Evolutionary conservation across 2,113 vertebrate species (phyloP), one percentile per base, ranked within the genome.

Genomic region (Nycticebus coucang): DNA sequence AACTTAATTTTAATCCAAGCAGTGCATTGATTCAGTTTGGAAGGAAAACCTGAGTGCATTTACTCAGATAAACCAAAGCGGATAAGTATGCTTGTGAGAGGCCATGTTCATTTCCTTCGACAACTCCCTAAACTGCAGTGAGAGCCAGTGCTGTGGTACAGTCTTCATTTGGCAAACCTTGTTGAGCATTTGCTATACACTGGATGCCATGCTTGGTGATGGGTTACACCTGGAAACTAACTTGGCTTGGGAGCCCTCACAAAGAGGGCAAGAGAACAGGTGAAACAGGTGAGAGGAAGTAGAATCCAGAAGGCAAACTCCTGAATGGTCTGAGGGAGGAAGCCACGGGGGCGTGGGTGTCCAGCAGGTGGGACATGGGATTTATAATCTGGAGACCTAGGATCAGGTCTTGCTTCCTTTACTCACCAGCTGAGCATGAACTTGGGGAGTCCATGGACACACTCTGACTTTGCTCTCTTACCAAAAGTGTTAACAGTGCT

Each of bases 371-470:
- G 50, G 45, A 33, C 8, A 17, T 12, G 1, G 18, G 18, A 15
- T 55, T 89, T 37, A 35, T 19, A 0, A 19, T 30, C 57, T 37
- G n/a, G 55, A 68, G 17, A 5, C 26, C 55, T n/a, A 60, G 72
- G 15, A 19, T 33, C 45, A 18, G 28, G 8, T 60, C 30, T 55
- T 18, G 35, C 45, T 17, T 81, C 24, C 59, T 66, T 17, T 35
- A 18, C 30, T 68, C 33, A 14, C 4, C 41, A 53, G 41, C 37
- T 57, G 14, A 26, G 4, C 41, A 1, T 1, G 5, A 75, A 35
- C 15, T n/a, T 69, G 59, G 68, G 0, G 9, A 41, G 2, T 14
- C 33, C 1, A 0, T 0, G 24, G 66, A 5, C 2, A 8, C 2
- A 9, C 41, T 24, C 50, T 35, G 59, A 26, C 28, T 60, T 87